Percentiles rank a stretch among this genome's conserved stretches.
Evolutionary conservation across 2,113 vertebrate genomes (phyloP).

Genomic region (Turnix velox): DNA sequence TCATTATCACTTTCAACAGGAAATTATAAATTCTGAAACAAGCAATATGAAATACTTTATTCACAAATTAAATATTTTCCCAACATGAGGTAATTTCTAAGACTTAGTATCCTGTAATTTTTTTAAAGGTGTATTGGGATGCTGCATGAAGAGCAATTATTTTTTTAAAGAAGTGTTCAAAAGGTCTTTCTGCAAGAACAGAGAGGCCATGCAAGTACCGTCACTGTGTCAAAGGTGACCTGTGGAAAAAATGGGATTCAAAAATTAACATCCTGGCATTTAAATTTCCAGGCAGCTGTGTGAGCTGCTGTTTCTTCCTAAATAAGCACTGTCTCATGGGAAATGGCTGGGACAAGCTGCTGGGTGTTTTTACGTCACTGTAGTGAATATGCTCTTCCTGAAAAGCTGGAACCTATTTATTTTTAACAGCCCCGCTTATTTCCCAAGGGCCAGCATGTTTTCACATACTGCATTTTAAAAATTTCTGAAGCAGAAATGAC

Average conservation of each 20-base stretch:
- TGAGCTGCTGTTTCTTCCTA: conserved; percentile 39
- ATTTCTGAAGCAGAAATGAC: conserved; percentile 1
- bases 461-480: conserved; percentile 22
- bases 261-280: conserved; percentile 30
- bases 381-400: conserved; percentile 50
- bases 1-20: background rate
- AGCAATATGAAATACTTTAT: background rate
- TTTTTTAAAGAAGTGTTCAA: background rate
- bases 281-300: conserved; percentile 46
- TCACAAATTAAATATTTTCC: background rate
- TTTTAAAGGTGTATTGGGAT: background rate
- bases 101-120: background rate
- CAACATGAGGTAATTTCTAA: background rate
- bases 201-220: background rate
- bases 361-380: conserved; percentile 60
- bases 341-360: conserved; percentile 46
- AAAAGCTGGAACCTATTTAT: conserved; percentile 65
- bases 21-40: background rate
- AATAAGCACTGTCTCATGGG: conserved; percentile 28
- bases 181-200: background rate
- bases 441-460: conserved; percentile 37
- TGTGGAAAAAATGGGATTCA: background rate
- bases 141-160: background rate
- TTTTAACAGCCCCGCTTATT: conserved; percentile 45
- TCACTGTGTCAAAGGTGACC: conserved; percentile 15